Evolutionary conservation across 2,797 vertebrate species (phyloP), one percentile per base, ranked within the genome.

Genomic region (Labeo calbasu): DNA sequence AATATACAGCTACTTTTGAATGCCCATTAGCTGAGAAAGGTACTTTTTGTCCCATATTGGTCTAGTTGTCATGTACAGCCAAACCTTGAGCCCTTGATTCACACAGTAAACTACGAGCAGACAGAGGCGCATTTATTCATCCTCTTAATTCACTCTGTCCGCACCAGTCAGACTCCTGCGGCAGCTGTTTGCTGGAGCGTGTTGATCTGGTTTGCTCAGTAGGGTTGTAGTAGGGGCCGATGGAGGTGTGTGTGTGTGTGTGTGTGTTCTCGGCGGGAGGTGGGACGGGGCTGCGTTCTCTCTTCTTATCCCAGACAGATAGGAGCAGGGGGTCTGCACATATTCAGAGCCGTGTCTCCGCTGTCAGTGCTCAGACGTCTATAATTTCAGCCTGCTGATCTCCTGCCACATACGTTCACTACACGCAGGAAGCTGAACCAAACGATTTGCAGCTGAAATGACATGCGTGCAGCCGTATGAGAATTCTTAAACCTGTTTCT

Each of bases 231-330:
- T 69, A 68, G 36, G 68, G 72, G 40, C 5, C 28, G 55, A 53
- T 77, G 69, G 43, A 77, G 66, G 79, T 17, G 79, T 19, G n/a
- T 63, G 53, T 78, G 40, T 40, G 40, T 48, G 48, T 77, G 55
- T n/a, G 43, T 55, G 46, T 48, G 21, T 55, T 50, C 84, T 72
- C 69, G 21, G 70, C 8, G 59, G 77, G 80, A 59, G 66, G 81
- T 82, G n/a, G 72, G 59, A 75, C 3, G 51, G 23, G 48, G 65
- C 53, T 66, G 87, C 23, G 57, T 83, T 73, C 43, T 70, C 68
- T 84, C 81, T 89, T 89, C 88, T 88, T 88, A 89, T 89, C 25
- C 28, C 69, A 84, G 70, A 88, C 88, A 89, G 86, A 88, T 84
- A 85, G 84, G 81, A 84, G 84, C 78, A 82, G 78, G 86, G 82